These are phyloP conservation scores for Sparus aurata DNA, from an alignment of 2,797 vertebrate species.

Conservation along the genomic window DNA sequence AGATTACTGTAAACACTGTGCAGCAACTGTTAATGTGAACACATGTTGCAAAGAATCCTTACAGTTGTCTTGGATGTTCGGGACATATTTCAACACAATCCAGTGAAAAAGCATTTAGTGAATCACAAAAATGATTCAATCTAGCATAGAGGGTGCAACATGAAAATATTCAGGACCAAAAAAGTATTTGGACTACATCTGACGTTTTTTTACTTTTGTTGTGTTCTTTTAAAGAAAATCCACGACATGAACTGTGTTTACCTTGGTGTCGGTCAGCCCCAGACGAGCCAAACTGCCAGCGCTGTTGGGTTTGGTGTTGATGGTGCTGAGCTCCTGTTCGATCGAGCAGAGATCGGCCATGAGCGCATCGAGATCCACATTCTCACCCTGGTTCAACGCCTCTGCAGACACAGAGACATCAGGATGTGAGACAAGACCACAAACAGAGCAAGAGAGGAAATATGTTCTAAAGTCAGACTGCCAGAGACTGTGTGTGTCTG, in stretches of 20 bases:
- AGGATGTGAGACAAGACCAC: not conserved
- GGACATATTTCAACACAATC: no score
- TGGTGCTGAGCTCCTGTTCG: slow-evolving; percentile 95
- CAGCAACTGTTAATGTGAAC: no score
- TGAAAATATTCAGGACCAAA: no score
- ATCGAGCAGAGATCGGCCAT: slow-evolving; percentile 99
- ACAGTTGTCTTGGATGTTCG: no score
- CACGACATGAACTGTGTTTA: slow-evolving; percentile 3
- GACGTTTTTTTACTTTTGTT: no score
- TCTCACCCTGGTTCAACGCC: slow-evolving; percentile 95
- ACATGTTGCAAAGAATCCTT: no score
- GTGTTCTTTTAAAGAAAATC: no score
- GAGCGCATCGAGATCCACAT: slow-evolving; percentile 95
- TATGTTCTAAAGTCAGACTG: not conserved
- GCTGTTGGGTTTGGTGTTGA: slow-evolving; percentile 78
- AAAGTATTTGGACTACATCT: no score
- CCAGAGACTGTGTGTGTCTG: not conserved
- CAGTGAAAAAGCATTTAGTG: no score
- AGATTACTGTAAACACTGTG: no score
- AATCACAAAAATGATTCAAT: no score
- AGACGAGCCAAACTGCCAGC: slow-evolving; percentile 65
- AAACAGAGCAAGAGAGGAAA: not conserved
- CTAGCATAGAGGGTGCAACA: no score
- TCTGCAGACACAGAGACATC: slow-evolving; percentile 81
- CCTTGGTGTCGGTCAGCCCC: slow-evolving; percentile 75